Base-by-base conservation (phyloP, 2,797 vertebrate genomes). In the Parauchenoglanis punctatus region DNA sequence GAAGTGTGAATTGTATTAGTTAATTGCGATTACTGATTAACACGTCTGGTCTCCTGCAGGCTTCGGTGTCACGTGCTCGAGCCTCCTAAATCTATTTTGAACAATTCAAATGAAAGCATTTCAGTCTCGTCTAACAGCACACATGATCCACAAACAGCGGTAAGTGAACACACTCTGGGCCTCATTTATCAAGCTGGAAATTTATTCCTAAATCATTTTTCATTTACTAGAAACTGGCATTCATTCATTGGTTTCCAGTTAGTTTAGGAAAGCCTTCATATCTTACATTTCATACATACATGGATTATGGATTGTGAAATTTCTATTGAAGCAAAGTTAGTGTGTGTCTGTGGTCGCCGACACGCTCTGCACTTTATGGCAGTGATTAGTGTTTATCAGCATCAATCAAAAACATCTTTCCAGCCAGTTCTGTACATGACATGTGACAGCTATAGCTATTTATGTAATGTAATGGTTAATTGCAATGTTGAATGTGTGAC, bases 21-120 rank as follows among this genome's bases (percentile, higher is more conserved):
- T 68, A 5, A 31, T 0, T 31, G 49, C 18, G 31, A 18, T 52
- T 11, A 20, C 35, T 75, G 25, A 59, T 61, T 8, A 75, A 61
- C 31, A 18, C 52, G 52, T 84, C 28, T 90, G 91, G 83, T 65
- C 90, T 91, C 89, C 91, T 87, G 25, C 93, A 99, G 98, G 90
- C 96, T 99, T 88, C 97, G 97, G 91, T 99, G 98, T 93, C 97
- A 98, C 13, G 94, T 97, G n/a, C 18, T 97, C 82, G 97, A 99
- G 93, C 95, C 92, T 83, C 92, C 87, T 84, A 98, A 97, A 87
- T 93, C 96, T 85, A 91, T 94, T 88, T 63, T 73, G 59, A 96
- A 91, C 89, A 91, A 93, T 83, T 94, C 95, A 65, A 96, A 94
- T 91, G 97, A 97, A 28, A 93, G 89, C 59, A 17, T 93, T 11